A percentile compares a stretch with the other conserved stretches of the same genome.
Conservation (phyloP, 53 echinoderm and acorn worm genomes). For the Henricia sp. region DNA sequence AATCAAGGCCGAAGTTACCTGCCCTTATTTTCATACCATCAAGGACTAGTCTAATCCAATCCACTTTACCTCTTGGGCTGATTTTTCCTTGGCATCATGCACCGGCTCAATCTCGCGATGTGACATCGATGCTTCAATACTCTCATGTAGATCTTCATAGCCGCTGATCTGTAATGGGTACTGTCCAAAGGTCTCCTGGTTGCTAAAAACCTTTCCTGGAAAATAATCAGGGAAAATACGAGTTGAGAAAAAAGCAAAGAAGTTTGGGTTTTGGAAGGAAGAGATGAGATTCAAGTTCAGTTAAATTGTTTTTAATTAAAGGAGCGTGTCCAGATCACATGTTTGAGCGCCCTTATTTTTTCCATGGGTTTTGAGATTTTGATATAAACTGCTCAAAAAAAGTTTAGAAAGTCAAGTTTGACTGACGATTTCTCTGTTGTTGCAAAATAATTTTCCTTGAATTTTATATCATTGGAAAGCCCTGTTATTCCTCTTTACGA, state of each 20-base stretch:
- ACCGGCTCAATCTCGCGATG: constrained; percentile 95
- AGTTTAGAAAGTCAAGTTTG: too few species aligned
- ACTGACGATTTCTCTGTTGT: too few species aligned
- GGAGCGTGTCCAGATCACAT: too few species aligned
- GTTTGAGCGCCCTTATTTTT: not conserved
- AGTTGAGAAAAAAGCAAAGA: not conserved
- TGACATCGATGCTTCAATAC: constrained; percentile 92
- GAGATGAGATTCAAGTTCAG: not conserved
- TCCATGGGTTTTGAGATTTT: not conserved
- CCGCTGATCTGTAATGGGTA: constrained; percentile 93
- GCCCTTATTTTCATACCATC: too few species aligned
- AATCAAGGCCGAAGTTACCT: too few species aligned
- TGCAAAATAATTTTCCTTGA: too few species aligned
- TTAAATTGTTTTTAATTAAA: not conserved
- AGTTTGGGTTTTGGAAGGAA: not conserved
- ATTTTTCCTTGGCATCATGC: constrained; percentile 73
- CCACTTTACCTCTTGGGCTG: constrained; percentile 98
- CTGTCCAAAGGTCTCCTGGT: constrained; percentile 97
- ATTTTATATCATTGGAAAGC: too few species aligned
- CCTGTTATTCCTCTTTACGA: too few species aligned
- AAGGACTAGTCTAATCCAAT: too few species aligned
- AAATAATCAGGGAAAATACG: not conserved
- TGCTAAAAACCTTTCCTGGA: constrained; percentile 90
- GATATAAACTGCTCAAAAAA: too few species aligned
- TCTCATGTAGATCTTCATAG: constrained; percentile 87